Conservation (phyloP, 1,140 invertebrate genomes). For the Neoseiulus cucumeris region DNA sequence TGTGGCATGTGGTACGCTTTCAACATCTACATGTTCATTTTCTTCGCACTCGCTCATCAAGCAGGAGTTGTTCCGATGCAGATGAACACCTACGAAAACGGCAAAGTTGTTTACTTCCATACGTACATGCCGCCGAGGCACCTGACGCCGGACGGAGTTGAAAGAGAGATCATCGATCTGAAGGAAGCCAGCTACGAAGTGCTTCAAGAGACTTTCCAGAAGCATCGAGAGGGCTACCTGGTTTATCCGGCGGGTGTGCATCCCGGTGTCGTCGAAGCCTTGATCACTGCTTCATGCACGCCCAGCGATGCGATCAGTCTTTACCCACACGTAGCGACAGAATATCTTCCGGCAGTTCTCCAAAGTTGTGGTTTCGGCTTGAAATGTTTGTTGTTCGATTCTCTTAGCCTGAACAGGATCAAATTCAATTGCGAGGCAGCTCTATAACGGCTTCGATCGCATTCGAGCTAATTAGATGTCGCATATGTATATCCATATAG, state of each 20-base stretch:
- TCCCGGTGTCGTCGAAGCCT: neutral
- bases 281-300: neutral
- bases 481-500: too few relatives aligned
- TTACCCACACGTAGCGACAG: neutral
- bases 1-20: neutral
- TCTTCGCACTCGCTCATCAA: neutral
- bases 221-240: neutral
- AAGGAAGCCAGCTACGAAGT: neutral
- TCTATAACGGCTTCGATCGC: neutral
- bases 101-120: neutral
- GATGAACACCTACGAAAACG: neutral
- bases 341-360: neutral
- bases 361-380: neutral
- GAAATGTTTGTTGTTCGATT: neutral
- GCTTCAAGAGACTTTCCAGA: neutral
- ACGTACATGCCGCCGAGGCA: constrained; percentile 1
- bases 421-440: neutral
- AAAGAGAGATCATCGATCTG: neutral
- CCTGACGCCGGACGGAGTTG: neutral
- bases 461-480: too few relatives aligned
- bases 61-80: neutral
- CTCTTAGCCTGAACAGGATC: neutral
- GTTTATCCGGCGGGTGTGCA: neutral
- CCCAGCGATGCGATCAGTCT: neutral
- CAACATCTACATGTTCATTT: neutral